Conservation (phyloP, 2,113 vertebrate genomes). For the Pardalotus punctatus region DNA sequence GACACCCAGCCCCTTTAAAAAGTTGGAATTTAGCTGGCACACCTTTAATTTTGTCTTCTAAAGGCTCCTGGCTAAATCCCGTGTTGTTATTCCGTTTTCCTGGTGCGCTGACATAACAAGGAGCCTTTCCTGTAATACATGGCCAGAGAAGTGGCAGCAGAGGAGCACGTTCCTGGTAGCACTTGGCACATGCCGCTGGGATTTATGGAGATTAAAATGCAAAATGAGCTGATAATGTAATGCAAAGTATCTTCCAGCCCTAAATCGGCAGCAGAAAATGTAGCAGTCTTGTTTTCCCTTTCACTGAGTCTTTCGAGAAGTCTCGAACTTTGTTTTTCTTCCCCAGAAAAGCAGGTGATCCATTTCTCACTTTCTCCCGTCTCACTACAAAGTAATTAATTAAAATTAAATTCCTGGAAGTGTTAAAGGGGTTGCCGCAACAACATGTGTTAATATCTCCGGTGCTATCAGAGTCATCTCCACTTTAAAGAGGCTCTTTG, state of each 20-base stretch:
- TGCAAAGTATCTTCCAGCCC: neutral
- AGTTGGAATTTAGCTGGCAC: neutral
- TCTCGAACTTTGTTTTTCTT: neutral
- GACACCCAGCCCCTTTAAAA: neutral
- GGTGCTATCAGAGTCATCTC: constrained; percentile 15
- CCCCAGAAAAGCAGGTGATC: neutral
- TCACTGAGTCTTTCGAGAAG: neutral
- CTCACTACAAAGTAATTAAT: constrained; percentile 7
- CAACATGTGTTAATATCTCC: neutral
- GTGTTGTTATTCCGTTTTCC: neutral
- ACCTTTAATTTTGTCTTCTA: neutral
- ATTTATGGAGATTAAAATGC: constrained; percentile 34
- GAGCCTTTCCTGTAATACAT: neutral
- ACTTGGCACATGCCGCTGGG: neutral
- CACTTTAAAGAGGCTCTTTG: neutral
- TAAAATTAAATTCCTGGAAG: constrained; percentile 19
- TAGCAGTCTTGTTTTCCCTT: constrained; percentile 6
- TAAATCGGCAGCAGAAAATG: neutral
- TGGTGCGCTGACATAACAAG: neutral
- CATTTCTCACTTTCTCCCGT: neutral
- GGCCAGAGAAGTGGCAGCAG: neutral
- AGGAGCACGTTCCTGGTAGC: neutral
- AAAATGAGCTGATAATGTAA: neutral
- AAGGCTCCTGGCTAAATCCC: neutral
- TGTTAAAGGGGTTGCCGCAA: constrained; percentile 1